These are phyloP conservation scores for Cynodonichthys magdalenae DNA, from an alignment of 2,797 vertebrate genomes.

Conservation along the genomic window DNA sequence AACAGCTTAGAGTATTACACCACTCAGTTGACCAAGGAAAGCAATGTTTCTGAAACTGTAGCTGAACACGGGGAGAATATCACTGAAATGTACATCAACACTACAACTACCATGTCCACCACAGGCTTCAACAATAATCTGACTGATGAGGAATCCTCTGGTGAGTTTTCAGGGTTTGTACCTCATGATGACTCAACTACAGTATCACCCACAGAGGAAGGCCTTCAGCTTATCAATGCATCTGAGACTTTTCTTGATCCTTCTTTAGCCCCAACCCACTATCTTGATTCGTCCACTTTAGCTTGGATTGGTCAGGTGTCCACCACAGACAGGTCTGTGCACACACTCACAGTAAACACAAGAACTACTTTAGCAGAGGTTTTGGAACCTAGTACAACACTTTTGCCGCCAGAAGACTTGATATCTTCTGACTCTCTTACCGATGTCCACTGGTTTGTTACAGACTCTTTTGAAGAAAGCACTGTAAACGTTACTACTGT, in stretches of 20 bases:
- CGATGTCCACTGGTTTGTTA: conserved; percentile 76
- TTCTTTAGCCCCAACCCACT: conserved; percentile 57
- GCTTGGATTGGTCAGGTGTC: conserved; percentile 71
- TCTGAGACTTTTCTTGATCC: conserved; percentile 76
- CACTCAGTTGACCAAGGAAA: conserved; percentile 64
- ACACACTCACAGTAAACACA: conserved; percentile 42
- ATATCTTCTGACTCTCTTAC: conserved; percentile 54
- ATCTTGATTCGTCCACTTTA: conserved; percentile 62
- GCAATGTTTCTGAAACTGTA: conserved; percentile 34
- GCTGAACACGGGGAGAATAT: conserved; percentile 72
- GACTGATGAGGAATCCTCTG: conserved; percentile 68
- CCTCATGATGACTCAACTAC: conserved; percentile 59
- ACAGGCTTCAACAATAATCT: conserved; percentile 42
- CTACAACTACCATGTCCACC: conserved; percentile 58
- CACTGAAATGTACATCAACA: conserved; percentile 48
- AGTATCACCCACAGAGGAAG: conserved; percentile 46
- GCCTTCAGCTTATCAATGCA: conserved; percentile 47
- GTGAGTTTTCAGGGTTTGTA: conserved; percentile 71
- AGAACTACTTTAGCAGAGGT: conserved; percentile 40
- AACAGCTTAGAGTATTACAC: conserved; percentile 80
- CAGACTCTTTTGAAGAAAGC: conserved; percentile 58
- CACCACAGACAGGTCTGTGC: conserved; percentile 70
- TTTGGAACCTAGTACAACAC: conserved; percentile 56
- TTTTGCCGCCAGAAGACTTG: conserved; percentile 49
- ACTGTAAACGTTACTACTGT: conserved; percentile 48